These are phyloP conservation scores for Cremastinae sp. DNA, from an alignment of 2,888 invertebrate species.

Conservation along the genomic window DNA sequence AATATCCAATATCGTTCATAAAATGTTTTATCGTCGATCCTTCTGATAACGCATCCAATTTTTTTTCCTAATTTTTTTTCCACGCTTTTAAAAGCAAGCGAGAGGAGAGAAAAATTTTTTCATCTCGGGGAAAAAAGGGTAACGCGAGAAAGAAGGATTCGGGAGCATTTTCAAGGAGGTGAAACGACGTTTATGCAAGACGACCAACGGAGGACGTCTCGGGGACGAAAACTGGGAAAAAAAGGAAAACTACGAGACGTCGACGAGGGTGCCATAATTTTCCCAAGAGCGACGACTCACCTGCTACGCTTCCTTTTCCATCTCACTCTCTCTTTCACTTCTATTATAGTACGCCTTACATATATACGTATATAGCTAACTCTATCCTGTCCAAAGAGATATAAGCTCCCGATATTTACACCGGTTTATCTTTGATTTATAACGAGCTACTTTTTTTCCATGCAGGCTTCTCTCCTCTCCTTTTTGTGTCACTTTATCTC, in stretches of 20 bases:
- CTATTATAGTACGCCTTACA: too few relatives aligned
- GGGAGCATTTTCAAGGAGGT: not conserved
- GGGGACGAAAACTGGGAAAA: slow-evolving; percentile 38
- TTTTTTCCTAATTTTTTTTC: not conserved
- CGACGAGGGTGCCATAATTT: slow-evolving; percentile 63
- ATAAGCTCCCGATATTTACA: slow-evolving; percentile 66
- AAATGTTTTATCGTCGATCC: slow-evolving; percentile 42
- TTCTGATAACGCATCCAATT: slow-evolving; percentile 11
- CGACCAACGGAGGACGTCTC: slow-evolving; percentile 40
- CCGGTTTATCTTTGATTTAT: slow-evolving; percentile 69
- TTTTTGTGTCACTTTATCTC: slow-evolving; percentile 29
- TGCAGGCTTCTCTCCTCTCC: slow-evolving; percentile 13
- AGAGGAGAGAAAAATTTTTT: too few relatives aligned
- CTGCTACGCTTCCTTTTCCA: slow-evolving; percentile 42
- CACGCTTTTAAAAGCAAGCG: slow-evolving; percentile 35
- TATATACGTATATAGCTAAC: too few relatives aligned
- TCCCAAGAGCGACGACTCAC: slow-evolving; percentile 58
- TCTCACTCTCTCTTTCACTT: slow-evolving; percentile 16
- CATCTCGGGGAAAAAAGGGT: too few relatives aligned
- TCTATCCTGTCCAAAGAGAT: slow-evolving; percentile 52
- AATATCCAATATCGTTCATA: slow-evolving; percentile 35
- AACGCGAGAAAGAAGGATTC: too few relatives aligned
- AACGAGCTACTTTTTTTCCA: slow-evolving; percentile 35
- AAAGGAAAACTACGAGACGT: slow-evolving; percentile 41
- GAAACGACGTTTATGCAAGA: slow-evolving; percentile 54